Conservation (phyloP, 1,140 invertebrate species). For the Sitodiplosis mosellana region DNA sequence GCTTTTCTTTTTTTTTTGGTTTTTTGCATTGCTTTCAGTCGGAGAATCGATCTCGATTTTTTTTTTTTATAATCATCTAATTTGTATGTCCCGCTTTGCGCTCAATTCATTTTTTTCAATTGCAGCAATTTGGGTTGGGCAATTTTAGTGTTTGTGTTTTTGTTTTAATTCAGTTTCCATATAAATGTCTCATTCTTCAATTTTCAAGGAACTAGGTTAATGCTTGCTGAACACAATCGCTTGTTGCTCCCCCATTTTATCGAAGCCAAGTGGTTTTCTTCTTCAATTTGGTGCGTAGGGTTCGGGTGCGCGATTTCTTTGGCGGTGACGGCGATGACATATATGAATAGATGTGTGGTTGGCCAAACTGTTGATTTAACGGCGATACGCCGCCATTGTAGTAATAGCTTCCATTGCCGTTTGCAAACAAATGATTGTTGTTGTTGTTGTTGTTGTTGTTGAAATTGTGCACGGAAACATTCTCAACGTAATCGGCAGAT, state of each 20-base stretch:
- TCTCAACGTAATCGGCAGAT: constrained; percentile 9
- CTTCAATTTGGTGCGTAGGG: constrained; percentile 21
- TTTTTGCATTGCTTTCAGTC: too few relatives aligned
- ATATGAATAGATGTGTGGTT: constrained; percentile 6
- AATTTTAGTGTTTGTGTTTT: too few relatives aligned
- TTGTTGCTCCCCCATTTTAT: constrained; percentile 3
- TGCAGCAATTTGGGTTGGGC: too few relatives aligned
- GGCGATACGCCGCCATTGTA: constrained; percentile 11
- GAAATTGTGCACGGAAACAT: constrained; percentile 1
- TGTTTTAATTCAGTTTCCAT: too few relatives aligned
- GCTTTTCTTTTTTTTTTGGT: too few relatives aligned
- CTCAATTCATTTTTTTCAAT: too few relatives aligned
- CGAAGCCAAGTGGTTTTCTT: constrained; percentile 21
- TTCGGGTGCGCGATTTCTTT: constrained; percentile 11
- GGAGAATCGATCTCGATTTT: too few relatives aligned
- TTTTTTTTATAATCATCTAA: too few relatives aligned
- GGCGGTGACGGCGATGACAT: constrained; percentile 1
- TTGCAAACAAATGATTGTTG: neutral
- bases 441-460: constrained; percentile 3
- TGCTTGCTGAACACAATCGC: neutral
- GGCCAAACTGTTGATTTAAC: constrained; percentile 6
- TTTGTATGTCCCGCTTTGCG: too few relatives aligned
- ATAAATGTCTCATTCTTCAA: too few relatives aligned
- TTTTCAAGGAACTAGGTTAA: too few relatives aligned
- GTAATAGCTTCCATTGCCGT: constrained; percentile 8